Percentiles rank a stretch among this genome's conserved stretches.
Conservation (phyloP, 2,797 vertebrate genomes). For the Molossus alvarezi region DNA sequence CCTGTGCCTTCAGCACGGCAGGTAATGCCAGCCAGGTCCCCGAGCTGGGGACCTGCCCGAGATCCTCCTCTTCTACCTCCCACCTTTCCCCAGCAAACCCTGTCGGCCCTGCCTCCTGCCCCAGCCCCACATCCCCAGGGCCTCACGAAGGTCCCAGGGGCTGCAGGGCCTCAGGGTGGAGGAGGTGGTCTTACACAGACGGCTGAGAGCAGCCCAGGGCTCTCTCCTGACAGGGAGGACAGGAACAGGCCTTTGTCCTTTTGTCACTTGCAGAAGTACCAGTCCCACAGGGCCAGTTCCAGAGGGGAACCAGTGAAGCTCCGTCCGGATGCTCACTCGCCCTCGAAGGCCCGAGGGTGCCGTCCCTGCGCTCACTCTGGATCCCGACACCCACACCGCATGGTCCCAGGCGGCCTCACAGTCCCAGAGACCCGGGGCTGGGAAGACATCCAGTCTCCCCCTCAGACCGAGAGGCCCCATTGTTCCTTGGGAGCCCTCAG, state of each 20-base stretch:
- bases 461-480: background rate
- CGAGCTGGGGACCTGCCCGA: background rate
- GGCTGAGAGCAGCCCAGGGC: background rate
- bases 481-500: background rate
- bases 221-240: background rate
- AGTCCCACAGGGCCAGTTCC: background rate
- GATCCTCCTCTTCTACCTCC: background rate
- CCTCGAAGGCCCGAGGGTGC: background rate
- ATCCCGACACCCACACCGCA: background rate
- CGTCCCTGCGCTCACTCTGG: background rate
- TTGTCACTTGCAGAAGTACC: background rate
- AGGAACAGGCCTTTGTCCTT: background rate
- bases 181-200: background rate
- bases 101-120: background rate
- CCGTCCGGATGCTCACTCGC: background rate
- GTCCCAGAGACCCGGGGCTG: background rate
- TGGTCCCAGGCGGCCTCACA: background rate
- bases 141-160: background rate
- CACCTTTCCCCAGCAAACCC: background rate
- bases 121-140: background rate
- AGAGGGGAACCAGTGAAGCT: background rate
- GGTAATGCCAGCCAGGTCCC: background rate
- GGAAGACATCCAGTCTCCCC: background rate
- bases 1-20: background rate
- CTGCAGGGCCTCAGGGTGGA: too few relatives aligned